Percentiles rank a stretch among this genome's conserved stretches.
phyloP scores from a whole-genome alignment of 2,113 vertebrate species.

The Notarius quadriscutis region DNA sequence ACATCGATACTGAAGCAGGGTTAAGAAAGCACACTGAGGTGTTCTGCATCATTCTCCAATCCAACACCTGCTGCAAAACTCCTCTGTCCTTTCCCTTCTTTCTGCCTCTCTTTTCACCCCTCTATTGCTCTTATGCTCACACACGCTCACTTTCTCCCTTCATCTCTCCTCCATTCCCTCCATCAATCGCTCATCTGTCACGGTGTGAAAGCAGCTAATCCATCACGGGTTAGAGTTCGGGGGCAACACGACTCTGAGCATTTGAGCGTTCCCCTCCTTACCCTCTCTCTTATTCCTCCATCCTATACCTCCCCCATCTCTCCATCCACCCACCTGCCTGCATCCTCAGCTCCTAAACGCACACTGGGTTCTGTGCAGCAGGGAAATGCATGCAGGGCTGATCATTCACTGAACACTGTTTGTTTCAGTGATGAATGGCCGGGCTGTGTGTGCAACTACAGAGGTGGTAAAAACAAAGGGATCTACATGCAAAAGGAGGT shows the following conservation, averaged over 20 bases:
- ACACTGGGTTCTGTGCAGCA: slow-evolving; percentile 16
- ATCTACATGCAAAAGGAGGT: slow-evolving; percentile 19
- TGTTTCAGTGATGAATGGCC: slow-evolving; percentile 36
- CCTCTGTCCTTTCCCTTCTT: neutral
- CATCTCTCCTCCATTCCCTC: slow-evolving; percentile 74
- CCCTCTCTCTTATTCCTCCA: slow-evolving; percentile 10
- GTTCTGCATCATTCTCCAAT: neutral
- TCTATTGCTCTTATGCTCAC: slow-evolving; percentile 7
- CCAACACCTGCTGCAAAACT: neutral
- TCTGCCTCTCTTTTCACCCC: slow-evolving; percentile 26
- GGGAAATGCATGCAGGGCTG: slow-evolving; percentile 30
- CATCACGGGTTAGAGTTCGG: slow-evolving; percentile 70
- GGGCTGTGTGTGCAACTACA: slow-evolving; percentile 12
- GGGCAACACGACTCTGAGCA: slow-evolving; percentile 43
- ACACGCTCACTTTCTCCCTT: slow-evolving; percentile 53
- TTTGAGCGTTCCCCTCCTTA: slow-evolving; percentile 38
- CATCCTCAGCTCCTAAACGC: neutral
- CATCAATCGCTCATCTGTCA: slow-evolving; percentile 75
- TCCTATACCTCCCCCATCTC: neutral
- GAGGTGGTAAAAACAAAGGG: slow-evolving; percentile 27
- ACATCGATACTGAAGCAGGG: neutral
- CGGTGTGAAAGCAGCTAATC: slow-evolving; percentile 77
- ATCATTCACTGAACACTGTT: slow-evolving; percentile 29
- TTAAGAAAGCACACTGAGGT: neutral
- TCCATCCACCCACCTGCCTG: slow-evolving; percentile 15